Evolutionary conservation across 2,888 invertebrate genomes (phyloP), one percentile per base, ranked within the genome.

Genomic region (Nomada hirtipes): DNA sequence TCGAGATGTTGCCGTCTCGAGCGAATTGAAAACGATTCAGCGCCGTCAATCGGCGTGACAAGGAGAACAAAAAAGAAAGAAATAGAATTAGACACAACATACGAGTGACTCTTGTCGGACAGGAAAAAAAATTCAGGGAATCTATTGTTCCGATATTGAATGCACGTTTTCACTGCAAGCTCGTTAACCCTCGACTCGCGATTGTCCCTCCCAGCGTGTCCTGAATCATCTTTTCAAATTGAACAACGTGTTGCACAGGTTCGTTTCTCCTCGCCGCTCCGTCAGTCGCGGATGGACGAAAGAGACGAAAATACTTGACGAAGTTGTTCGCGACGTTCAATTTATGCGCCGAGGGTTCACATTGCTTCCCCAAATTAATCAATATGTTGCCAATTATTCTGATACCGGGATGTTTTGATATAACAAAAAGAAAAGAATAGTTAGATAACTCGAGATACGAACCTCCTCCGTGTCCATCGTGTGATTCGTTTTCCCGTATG

Each of bases 391-490:
- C 36, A 36, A 36, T 36, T 7, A 7, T 36, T 36, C 36, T 0
- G 7, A 7, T 36, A 36, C 36, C 36, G 36, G 36, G 1, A 0
- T 26, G 2, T 36, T 47, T 47, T 15, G 47, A 10, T 47, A 47
- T 13, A 15, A 15, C 15, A 47, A 15, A 15, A 47, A 13, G 26
- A 42, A 71, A 63, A 26, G n/a, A 55, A 57, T 53, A 18, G 26
- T 18, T 9, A 63, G 42, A 77, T 57, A 59, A 67, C 20, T 13
- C 55, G 52, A 52, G 20, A 86, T 90, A 91, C 92, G 87, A 91
- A 93, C 92, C 93, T 93, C 92, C 69, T 91, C 91, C 69, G 86
- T 84, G 80, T 91, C 91, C 89, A 88, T 81, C 64, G 91, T 85
- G 83, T 89, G 89, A 81, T 91, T 91, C 86, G 92, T 89, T 87